phyloP scores from a whole-genome alignment of 2,888 invertebrate genomes.

The Sinohyriopsis cumingii region DNA sequence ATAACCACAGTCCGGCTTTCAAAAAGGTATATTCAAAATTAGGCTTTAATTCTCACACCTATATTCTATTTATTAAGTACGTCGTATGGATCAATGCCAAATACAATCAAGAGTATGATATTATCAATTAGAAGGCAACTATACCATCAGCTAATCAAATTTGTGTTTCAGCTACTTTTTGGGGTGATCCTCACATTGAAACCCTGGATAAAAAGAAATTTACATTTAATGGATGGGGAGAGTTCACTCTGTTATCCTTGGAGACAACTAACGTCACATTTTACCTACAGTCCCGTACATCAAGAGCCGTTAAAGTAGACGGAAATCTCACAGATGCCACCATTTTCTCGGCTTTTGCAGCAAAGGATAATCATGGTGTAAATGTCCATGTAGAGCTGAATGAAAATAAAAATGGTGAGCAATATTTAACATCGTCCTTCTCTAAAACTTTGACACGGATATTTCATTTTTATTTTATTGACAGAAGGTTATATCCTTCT shows the following conservation, averaged over 20 bases:
- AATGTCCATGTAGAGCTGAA: conserved; percentile 32
- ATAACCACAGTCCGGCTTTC: no score
- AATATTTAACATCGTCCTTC: no score
- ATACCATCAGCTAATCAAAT: no score
- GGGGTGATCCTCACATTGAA: conserved; percentile 42
- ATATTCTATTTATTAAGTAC: no score
- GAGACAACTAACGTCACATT: neutral
- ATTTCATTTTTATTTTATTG: no score
- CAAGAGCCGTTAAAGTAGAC: conserved; percentile 7
- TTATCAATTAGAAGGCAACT: neutral
- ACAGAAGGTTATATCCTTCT: no score
- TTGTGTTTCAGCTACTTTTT: conserved; percentile 6
- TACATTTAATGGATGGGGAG: conserved; percentile 42
- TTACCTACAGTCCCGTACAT: no score
- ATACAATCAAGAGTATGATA: no score
- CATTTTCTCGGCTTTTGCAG: conserved; percentile 41
- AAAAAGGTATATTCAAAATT: no score
- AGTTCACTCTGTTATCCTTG: conserved; percentile 22
- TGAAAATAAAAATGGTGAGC: conserved; percentile 16
- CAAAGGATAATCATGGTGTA: conserved; percentile 17
- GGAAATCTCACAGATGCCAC: conserved; percentile 35
- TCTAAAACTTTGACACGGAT: no score
- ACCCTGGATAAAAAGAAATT: conserved; percentile 31
- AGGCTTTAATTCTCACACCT: no score
- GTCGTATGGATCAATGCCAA: no score